Evolutionary conservation across 2,888 invertebrate species (phyloP), one percentile per base, ranked within the genome.

Genomic region (Chironomus tentans): DNA sequence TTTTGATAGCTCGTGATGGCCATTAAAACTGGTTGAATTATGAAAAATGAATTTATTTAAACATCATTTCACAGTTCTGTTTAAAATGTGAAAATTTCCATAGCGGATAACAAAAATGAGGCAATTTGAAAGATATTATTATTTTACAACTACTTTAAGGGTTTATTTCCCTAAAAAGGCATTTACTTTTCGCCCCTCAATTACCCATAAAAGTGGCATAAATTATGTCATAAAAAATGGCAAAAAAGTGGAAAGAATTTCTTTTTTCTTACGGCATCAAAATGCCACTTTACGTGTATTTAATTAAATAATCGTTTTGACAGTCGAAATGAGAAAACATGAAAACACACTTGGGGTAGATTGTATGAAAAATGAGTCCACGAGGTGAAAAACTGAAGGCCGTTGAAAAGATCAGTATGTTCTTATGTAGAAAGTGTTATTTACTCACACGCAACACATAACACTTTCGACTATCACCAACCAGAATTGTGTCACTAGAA

Each of bases 251-350:
- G 38, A 38, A 38, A 56, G 15, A 56, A 50, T 15, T 15, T 50
- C n/a, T n/a, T n/a, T n/a, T n/a, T 50, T 22, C 21, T 65, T 65
- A 21, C 3, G 21, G 21, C 12, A 24, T 15, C 12, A 24, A 65
- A 65, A 65, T 65, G 65, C 22, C 65, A 65, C 24, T 65, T 65
- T 10, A 38, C 50, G 50, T 71, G 71, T 71, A 24, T 71, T 71
- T 71, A 71, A 71, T 71, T 71, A 56, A 56, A 71, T 71, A 71
- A 71, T 71, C 71, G 71, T 28, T 71, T 50, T 71, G 71, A 71
- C 71, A 71, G 71, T 61, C 56, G n/a, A 50, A 24, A 71, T 46
- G 56, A 18, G 38, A 47, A 70, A 48, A 47, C 70, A 48, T 38
- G 18, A 18, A 70, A 47, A 47, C 18, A 70, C 70, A 70, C 56